Evolutionary conservation across 2,888 invertebrate genomes (phyloP).

Genomic region (Onthophagus sagittarius): DNA sequence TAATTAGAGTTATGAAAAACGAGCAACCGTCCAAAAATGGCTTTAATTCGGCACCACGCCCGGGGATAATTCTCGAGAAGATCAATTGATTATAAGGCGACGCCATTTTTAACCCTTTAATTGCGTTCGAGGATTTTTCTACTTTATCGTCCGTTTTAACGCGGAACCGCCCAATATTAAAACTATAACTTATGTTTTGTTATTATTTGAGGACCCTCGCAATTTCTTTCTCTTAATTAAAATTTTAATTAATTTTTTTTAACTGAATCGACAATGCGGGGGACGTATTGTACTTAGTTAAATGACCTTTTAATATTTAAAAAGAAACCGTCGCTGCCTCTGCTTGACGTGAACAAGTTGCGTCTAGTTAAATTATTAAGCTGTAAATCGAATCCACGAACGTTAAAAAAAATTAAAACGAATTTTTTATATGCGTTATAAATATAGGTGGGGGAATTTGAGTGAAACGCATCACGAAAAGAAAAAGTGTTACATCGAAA

Average conservation of each 20-base stretch:
- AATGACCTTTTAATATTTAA: neutral
- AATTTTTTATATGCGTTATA: neutral
- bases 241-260: neutral
- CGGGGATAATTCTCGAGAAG: constrained; percentile 21
- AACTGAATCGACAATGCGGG: neutral
- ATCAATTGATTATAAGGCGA: constrained; percentile 21
- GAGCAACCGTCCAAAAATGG: constrained; percentile 45
- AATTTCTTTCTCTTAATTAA: neutral
- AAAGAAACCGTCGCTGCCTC: neutral
- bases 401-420: neutral
- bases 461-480: neutral
- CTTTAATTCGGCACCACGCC: constrained; percentile 43
- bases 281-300: neutral
- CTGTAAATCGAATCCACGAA: neutral
- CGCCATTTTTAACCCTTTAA: constrained; percentile 23
- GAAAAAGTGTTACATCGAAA: constrained; percentile 20
- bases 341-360: neutral
- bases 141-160: neutral
- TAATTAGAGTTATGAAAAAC: constrained; percentile 47
- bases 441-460: too few relatives aligned
- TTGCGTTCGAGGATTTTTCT: constrained; percentile 13
- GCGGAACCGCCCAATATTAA: neutral
- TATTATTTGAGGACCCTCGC: neutral
- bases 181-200: neutral
- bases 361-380: neutral